phyloP scores from a whole-genome alignment of 1,140 invertebrate species.

The Hormaphis cornu region DNA sequence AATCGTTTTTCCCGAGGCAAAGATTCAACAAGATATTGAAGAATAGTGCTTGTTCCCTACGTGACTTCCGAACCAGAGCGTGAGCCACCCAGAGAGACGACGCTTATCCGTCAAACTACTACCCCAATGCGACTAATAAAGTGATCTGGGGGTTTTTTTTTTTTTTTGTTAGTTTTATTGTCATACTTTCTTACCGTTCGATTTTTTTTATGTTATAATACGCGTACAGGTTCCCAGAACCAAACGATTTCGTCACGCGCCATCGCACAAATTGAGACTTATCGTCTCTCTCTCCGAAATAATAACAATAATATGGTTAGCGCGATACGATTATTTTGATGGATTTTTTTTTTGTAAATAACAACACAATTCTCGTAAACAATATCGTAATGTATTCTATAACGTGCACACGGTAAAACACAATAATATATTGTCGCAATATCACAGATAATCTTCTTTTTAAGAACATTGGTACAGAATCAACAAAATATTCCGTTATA shows the following conservation, averaged over 20 bases:
- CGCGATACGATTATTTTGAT: neutral
- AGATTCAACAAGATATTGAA: too few relatives aligned
- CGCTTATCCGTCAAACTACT: too few relatives aligned
- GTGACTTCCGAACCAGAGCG: too few relatives aligned
- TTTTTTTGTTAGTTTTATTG: neutral
- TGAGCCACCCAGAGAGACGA: too few relatives aligned
- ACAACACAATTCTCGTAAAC: neutral
- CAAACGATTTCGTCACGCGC: conserved; percentile 24
- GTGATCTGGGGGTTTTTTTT: neutral
- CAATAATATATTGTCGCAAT: neutral
- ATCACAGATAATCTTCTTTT: conserved; percentile 5
- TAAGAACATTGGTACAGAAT: neutral
- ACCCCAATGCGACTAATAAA: too few relatives aligned
- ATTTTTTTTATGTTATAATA: neutral
- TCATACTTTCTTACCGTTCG: neutral
- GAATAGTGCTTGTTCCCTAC: too few relatives aligned
- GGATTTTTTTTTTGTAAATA: neutral
- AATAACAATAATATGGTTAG: too few relatives aligned
- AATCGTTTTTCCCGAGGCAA: too few relatives aligned
- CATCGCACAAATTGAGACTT: conserved; percentile 14
- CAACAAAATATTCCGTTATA: neutral
- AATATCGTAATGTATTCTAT: neutral
- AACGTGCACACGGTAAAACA: too few relatives aligned
- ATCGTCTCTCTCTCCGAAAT: too few relatives aligned
- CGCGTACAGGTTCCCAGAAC: conserved; percentile 14